Base-by-base conservation (phyloP, 2,797 vertebrate species). In the Champsocephalus esox region DNA sequence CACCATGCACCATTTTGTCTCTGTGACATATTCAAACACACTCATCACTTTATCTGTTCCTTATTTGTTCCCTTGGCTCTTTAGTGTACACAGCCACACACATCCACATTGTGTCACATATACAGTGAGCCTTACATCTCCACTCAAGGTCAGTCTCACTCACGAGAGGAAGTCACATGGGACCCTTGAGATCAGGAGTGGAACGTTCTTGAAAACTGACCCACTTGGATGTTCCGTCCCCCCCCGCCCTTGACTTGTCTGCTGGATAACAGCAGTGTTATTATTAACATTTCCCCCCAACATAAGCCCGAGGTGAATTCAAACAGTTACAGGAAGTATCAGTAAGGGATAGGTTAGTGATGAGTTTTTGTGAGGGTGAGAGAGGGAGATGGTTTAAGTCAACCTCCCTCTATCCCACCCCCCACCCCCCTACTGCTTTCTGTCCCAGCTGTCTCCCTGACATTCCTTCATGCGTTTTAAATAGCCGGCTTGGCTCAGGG, bases 401-500 rank as follows among this genome's bases (percentile, higher is more conserved):
- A 28, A 4, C 43, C 57, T 17, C 55, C n/a, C 34, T 13, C 28
- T 9, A 10, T 45, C 32, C 63, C 68, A 0, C 57, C 17, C 14
- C 38, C 8, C 63, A 24, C 24, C 24, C 14, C 63, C 43, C 17
- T 10, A 54, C 44, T 43, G 60, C 21, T 64, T 32, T 61, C 63
- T 24, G 74, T 48, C 77, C 82, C 92, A 95, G 94, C 93, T 95
- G 93, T 93, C 92, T 78, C 59, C 17, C 72, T 73, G 68, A 92
- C 91, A 94, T 94, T 94, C 91, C 91, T 88, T 46, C 50, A 24
- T 58, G 77, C 4, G 91, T 92, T 94, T 93, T 92, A 94, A 94
- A 95, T 95, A 95, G 93, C 84, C 82, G 69, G 32, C 63, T 62
- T 1, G 56, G 66, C 68, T 80, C 81, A 75, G 68, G 49, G 75